Evolutionary conservation across 2,797 vertebrate genomes (phyloP), one percentile per base, ranked within the genome.

Genomic region (Typhlichthys subterraneus): DNA sequence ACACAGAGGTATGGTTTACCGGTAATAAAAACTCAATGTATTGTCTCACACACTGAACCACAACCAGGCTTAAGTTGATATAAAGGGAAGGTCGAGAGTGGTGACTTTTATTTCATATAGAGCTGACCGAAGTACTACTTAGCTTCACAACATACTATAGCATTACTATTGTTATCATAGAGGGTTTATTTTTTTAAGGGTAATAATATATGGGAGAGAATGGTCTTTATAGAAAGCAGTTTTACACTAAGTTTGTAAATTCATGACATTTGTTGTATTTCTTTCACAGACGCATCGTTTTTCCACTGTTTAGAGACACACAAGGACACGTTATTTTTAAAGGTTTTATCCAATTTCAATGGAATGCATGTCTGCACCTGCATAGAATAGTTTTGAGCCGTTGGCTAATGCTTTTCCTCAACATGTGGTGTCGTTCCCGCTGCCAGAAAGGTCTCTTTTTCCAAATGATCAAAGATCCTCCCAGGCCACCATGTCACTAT

Each of bases 131-230:
- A 86, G 81, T 91, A 92, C 81, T 91, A 87, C 90, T 91, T 94
- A 91, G 87, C 85, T 85, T 89, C 80, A 85, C 89, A 87, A 88
- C 85, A 88, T 91, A 81, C 81, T 91, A 91, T 90, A 91, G 89
- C 87, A 88, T 89, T 89, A 87, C 85, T 88, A 88, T 91, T 92
- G 87, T 90, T 91, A 85, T 92, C 79, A 92, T 92, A 93, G 91
- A 93, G 87, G 87, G 85, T 93, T 91, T 93, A 92, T 94, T 93
- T 93, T 93, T 92, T 84, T 91, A 92, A 92, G 87, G 81, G 84
- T 91, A 90, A 92, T 93, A 92, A 93, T 93, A 92, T 93, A 93
- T 92, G 90, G 88, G 91, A 89, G 88, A 90, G 84, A 88, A 83
- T 82, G 84, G 72, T 90, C 87, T 90, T 91, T 89, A 89, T 90